A percentile compares a stretch with the other conserved stretches of the same genome.
phyloP scores from a whole-genome alignment of 2,113 vertebrate genomes.

The Cnemophilus loriae region DNA sequence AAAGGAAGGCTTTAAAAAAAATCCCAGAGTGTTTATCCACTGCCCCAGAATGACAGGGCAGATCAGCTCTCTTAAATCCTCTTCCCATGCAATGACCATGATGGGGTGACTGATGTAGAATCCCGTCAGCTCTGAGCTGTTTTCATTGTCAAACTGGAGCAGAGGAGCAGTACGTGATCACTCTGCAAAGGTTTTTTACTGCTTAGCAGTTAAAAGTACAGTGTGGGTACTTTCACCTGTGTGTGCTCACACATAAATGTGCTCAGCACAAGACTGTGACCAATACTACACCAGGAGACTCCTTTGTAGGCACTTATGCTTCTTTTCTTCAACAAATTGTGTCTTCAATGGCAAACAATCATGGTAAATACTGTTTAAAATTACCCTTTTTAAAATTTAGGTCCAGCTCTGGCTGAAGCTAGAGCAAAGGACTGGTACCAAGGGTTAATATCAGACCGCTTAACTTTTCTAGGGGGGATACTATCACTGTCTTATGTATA shows the following conservation, averaged over 20 bases:
- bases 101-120: conserved; percentile 56
- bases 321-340: background rate
- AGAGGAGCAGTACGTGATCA: background rate
- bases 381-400: background rate
- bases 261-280: background rate
- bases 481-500: background rate
- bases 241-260: background rate
- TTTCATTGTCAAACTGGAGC: background rate
- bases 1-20: conserved; percentile 48
- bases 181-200: background rate
- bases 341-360: background rate
- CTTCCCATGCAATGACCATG: background rate
- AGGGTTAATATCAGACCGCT: background rate
- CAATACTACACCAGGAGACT: background rate
- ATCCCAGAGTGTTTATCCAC: conserved; percentile 19
- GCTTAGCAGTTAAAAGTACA: background rate
- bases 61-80: conserved; percentile 52
- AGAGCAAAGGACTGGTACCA: background rate
- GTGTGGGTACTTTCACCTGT: background rate
- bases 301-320: background rate
- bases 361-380: background rate
- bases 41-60: conserved; percentile 42
- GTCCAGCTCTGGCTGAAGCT: background rate
- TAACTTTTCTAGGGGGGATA: background rate
- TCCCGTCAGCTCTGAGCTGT: conserved; percentile 31